A percentile compares a stretch with the other conserved stretches of the same genome.
Evolutionary conservation across 2,888 invertebrate species (phyloP).

Genomic region (Andrena haemorrhoa): DNA sequence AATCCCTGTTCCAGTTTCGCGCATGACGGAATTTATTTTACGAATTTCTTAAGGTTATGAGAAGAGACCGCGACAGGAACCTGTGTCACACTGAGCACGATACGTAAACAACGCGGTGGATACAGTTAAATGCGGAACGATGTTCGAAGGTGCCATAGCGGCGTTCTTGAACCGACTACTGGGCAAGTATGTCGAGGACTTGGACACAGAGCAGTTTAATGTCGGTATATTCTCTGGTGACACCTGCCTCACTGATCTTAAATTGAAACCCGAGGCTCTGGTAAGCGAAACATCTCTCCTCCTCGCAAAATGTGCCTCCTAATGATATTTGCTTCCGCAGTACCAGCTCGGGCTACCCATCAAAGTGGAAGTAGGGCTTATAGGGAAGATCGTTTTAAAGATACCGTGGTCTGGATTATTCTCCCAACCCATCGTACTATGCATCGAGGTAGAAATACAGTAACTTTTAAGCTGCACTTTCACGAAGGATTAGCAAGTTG

Average conservation of each 20-base stretch:
- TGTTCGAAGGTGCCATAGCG: constrained; percentile 93
- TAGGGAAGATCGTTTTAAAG: constrained; percentile 90
- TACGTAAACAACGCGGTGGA: constrained; percentile 41
- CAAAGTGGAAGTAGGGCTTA: constrained; percentile 92
- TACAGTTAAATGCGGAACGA: constrained; percentile 77
- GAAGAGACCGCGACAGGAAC: constrained; percentile 31
- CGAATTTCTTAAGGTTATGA: constrained; percentile 71
- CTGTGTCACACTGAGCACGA: constrained; percentile 24
- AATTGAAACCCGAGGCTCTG: constrained; percentile 92
- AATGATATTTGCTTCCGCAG: constrained; percentile 85
- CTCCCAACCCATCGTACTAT: constrained; percentile 90
- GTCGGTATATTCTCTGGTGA: constrained; percentile 94
- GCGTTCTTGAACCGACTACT: constrained; percentile 92
- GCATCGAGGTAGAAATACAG: constrained; percentile 87
- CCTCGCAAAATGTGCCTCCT: not conserved
- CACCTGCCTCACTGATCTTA: constrained; percentile 91
- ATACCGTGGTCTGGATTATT: constrained; percentile 93
- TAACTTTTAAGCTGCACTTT: not conserved
- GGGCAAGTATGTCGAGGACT: constrained; percentile 93
- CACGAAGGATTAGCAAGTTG: not conserved
- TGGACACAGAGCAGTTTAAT: constrained; percentile 93
- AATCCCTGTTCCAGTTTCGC: constrained; percentile 63
- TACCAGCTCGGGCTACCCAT: constrained; percentile 93
- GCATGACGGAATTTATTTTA: constrained; percentile 72
- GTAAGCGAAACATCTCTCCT: constrained; percentile 85